These are phyloP conservation scores for Ochotona curzoniae DNA, from an alignment of 2,113 vertebrate genomes.

Conservation along the genomic window DNA sequence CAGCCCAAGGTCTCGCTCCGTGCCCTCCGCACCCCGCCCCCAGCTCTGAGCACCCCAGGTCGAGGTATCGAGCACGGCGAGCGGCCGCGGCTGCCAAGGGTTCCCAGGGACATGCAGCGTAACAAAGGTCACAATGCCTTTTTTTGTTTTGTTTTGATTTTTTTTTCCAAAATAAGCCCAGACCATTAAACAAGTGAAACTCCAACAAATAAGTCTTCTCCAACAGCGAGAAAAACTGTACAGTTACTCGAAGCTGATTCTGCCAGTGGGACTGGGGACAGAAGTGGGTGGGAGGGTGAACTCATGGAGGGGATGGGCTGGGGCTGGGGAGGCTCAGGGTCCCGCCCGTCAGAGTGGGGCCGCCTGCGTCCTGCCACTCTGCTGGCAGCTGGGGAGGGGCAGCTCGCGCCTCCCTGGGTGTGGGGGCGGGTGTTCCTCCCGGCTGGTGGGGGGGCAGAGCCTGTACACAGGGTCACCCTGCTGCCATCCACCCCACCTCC, in stretches of 20 bases:
- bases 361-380: constrained; percentile 77
- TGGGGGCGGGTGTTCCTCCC: constrained; percentile 71
- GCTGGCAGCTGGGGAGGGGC: constrained; percentile 64
- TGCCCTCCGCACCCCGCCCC: accelerated
- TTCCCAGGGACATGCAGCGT: constrained; percentile 62
- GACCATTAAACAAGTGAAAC: constrained; percentile 84
- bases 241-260: constrained; percentile 84
- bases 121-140: constrained; percentile 75
- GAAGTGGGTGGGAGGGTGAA: constrained; percentile 37
- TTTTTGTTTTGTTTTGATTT: neutral
- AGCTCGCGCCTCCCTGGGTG: constrained; percentile 58
- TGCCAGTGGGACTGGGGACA: constrained; percentile 78
- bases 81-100: neutral
- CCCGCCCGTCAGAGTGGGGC: constrained; percentile 79
- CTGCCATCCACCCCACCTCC: constrained; percentile 71
- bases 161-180: constrained; percentile 83
- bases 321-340: constrained; percentile 23
- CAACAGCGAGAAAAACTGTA: constrained; percentile 82
- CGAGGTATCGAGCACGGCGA: constrained; percentile 10
- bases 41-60: neutral
- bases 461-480: constrained; percentile 71
- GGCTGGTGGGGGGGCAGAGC: constrained; percentile 77
- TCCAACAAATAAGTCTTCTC: constrained; percentile 83
- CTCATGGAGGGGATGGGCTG: constrained; percentile 30
- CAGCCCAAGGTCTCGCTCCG: neutral